phyloP scores from a whole-genome alignment of 2,113 vertebrate species.

The Cheirogaleus medius region DNA sequence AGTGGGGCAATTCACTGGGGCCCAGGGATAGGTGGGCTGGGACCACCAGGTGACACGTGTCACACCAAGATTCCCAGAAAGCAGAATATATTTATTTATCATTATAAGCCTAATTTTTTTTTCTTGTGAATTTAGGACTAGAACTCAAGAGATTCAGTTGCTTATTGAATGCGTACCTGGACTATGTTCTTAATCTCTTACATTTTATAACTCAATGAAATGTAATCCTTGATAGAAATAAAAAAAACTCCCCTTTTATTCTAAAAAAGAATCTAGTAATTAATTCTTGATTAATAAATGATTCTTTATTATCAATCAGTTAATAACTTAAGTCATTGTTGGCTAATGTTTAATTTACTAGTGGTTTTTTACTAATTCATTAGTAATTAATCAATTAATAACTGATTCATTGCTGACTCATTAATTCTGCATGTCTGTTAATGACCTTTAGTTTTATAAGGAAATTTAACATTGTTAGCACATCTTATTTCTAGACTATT shows the following conservation, averaged over 20 bases:
- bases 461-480: neutral
- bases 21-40: accelerated
- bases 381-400: neutral
- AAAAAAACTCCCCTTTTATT: neutral
- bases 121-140: neutral
- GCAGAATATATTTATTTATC: neutral
- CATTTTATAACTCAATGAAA: neutral
- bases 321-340: neutral
- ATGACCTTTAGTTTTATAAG: neutral
- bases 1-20: neutral
- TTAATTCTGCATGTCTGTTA: neutral
- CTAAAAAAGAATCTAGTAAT: neutral
- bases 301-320: neutral
- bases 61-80: neutral
- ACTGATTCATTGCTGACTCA: neutral
- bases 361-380: neutral
- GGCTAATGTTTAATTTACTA: neutral
- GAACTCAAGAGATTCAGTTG: neutral
- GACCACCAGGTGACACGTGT: neutral
- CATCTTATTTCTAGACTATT: neutral
- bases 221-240: neutral
- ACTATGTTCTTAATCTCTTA: neutral
- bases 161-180: neutral
- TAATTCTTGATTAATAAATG: neutral
- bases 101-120: neutral